Evolutionary conservation across 2,113 vertebrate species (phyloP).

Genomic region (Urocolius indicus): DNA sequence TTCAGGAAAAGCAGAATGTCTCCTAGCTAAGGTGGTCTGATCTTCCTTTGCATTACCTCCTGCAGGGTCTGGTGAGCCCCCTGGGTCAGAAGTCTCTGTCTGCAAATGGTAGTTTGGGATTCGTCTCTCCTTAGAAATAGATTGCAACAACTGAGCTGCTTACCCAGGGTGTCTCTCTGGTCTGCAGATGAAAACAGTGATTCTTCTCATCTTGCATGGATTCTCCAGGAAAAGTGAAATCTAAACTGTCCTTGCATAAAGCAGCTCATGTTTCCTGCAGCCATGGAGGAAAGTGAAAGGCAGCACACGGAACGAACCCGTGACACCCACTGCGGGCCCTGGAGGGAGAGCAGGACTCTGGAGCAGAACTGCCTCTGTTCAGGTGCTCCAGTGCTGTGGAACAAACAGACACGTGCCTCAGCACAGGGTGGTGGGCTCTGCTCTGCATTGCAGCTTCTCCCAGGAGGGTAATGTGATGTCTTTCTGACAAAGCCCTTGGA

Average conservation of each 20-base stretch:
- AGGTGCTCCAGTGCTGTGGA: rapidly evolving
- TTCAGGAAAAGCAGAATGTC: no score
- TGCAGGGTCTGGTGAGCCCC: background rate
- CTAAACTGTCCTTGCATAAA: background rate
- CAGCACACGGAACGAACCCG: rapidly evolving
- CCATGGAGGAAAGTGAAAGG: background rate
- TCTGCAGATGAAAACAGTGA: background rate
- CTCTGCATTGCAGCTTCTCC: background rate
- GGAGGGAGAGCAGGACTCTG: background rate
- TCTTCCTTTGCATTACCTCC: background rate
- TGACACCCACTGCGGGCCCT: background rate
- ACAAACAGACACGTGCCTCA: background rate
- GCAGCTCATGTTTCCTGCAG: background rate
- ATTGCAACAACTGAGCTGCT: background rate
- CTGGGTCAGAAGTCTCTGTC: background rate
- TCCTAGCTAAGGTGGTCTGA: no score
- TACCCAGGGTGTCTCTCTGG: background rate
- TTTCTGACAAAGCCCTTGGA: background rate
- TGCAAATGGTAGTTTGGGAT: background rate
- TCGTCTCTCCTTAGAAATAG: background rate
- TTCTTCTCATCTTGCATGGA: background rate
- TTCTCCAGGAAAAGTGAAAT: background rate
- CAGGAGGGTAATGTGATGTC: background rate
- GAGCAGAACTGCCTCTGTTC: background rate
- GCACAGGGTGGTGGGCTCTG: background rate